phyloP scores from a whole-genome alignment of 2,113 vertebrate species.

The Abramis brama region DNA sequence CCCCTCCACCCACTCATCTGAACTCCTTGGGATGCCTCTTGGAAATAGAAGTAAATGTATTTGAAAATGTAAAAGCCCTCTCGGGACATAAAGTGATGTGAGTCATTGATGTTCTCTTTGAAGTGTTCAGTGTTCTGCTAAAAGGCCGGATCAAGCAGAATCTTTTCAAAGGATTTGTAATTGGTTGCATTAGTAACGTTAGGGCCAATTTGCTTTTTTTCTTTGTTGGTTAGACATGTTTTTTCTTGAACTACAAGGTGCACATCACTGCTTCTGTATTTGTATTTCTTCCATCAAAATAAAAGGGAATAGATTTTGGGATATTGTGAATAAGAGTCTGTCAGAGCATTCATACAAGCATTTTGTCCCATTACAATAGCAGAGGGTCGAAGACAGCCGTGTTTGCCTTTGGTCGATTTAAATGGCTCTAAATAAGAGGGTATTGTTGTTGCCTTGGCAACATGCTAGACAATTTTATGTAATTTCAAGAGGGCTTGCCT shows the following conservation, averaged over 20 bases:
- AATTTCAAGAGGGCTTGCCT: slow-evolving; percentile 67
- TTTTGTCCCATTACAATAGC: slow-evolving; percentile 10
- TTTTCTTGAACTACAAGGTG: slow-evolving; percentile 2
- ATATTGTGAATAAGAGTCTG: not conserved
- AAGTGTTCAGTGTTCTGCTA: slow-evolving; percentile 26
- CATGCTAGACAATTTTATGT: slow-evolving; percentile 72
- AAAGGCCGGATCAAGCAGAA: slow-evolving; percentile 20
- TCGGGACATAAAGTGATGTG: not conserved
- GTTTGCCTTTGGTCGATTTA: slow-evolving; percentile 65
- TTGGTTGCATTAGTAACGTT: slow-evolving; percentile 16
- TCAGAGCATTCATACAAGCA: not conserved
- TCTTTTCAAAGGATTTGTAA: slow-evolving; percentile 28
- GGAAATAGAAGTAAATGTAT: slow-evolving; percentile 22
- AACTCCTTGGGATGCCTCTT: not conserved
- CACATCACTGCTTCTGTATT: not conserved
- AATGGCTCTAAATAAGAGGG: slow-evolving; percentile 74
- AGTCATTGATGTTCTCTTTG: slow-evolving; percentile 41
- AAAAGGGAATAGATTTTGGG: not conserved
- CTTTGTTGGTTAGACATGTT: not conserved
- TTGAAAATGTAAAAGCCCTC: slow-evolving; percentile 31
- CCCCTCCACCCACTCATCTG: not conserved
- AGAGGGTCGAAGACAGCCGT: slow-evolving; percentile 28
- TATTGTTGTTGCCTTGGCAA: slow-evolving; percentile 79
- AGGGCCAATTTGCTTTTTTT: not conserved
- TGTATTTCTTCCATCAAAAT: not conserved